Evolutionary conservation across 2,113 vertebrate species (phyloP).

Genomic region (Murina feae): DNA sequence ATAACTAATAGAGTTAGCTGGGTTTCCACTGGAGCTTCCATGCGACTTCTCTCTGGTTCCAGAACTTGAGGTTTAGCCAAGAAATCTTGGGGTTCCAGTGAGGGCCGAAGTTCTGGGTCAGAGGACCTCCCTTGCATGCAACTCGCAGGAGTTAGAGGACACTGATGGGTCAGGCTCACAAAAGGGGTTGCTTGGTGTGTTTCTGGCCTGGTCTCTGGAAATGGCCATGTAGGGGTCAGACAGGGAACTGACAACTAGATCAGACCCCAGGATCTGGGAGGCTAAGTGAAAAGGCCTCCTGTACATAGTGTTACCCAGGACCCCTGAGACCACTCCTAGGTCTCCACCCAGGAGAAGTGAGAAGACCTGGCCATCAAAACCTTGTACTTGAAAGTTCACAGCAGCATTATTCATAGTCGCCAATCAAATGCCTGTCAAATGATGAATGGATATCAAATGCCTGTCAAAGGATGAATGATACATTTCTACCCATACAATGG

Average conservation of each 20-base stretch:
- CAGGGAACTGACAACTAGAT: neutral
- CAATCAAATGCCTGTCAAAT: neutral
- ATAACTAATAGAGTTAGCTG: neutral
- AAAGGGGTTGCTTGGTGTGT: neutral
- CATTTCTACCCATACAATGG: neutral
- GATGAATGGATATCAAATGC: too few relatives aligned
- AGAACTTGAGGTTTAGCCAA: neutral
- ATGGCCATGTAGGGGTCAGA: neutral
- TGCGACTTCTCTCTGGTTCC: neutral
- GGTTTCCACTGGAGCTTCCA: neutral
- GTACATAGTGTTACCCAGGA: neutral
- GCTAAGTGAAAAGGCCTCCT: neutral
- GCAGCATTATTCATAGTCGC: neutral
- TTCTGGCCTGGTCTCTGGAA: neutral
- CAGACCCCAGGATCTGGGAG: neutral
- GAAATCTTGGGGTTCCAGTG: neutral
- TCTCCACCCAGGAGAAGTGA: neutral
- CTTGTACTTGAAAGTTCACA: neutral
- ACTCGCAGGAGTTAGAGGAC: neutral
- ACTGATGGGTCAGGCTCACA: neutral
- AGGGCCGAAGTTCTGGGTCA: neutral
- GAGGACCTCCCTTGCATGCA: neutral
- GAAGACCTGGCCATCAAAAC: neutral
- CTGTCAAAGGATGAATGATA: neutral
- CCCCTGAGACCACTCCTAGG: neutral